Evolutionary conservation across 2,113 vertebrate species (phyloP), one percentile per base, ranked within the genome.

Genomic region (Tragelaphus scriptus): DNA sequence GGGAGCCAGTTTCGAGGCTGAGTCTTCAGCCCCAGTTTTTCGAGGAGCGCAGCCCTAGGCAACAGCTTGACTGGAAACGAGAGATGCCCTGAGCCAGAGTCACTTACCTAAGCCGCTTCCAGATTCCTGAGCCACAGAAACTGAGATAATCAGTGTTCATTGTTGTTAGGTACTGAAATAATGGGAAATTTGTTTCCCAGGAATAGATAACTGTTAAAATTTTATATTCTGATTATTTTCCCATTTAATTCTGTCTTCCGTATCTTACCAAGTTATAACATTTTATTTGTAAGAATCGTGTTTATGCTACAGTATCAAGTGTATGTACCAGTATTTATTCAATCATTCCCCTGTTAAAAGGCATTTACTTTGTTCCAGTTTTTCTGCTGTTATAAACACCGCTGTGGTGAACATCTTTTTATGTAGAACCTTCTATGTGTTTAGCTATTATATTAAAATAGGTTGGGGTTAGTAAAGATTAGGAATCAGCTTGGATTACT

Each of bases 331-430:
- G 68, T 91, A 26, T 68, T 21, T 51, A 44, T 53, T 25, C 51
- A 16, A 47, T 91, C 14, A 15, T 21, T 88, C 63, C 21, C 94
- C n/a, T 85, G 12, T 36, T 71, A 9, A 0, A 40, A 63, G 30
- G 49, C 25, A 14, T 49, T 63, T 79, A 80, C 30, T 68, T 91
- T 32, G 32, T 25, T 63, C 10, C 44, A 13, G 2, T 77, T 59
- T 44, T 81, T 85, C 53, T 26, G 23, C 32, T 28, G 6, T 47
- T 56, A 15, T 65, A 95, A 91, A 80, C 32, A 63, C 36, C 36
- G 14, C 59, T n/a, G 6, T 30, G 21, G 44, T 89, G 90, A 87
- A 61, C 63, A 59, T 95, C 84, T 96, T 89, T 92, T 79, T 55
- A 14, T 40, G 2, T 10, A 19, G 23, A 7, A 56, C 15, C 59